Evolutionary conservation across 2,113 vertebrate genomes (phyloP), one percentile per base, ranked within the genome.

Genomic region (Bufo gargarizans): DNA sequence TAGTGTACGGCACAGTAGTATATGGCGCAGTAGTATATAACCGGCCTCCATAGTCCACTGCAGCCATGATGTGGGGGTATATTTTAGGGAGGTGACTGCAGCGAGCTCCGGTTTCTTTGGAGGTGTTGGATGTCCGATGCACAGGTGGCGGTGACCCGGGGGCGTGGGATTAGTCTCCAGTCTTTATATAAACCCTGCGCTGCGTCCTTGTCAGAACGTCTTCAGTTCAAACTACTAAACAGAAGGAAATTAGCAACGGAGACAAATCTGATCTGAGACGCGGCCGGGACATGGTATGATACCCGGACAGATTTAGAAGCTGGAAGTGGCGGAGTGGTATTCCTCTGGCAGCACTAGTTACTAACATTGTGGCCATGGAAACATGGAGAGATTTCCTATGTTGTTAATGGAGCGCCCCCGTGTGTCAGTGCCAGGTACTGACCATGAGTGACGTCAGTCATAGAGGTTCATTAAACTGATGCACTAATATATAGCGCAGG

Each of bases 101-200:
- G 16, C 11, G n/a, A 19, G 17, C 5, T 14, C 6, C 9, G 3
- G 17, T 33, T n/a, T 45, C 77, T 80, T 82, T 82, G 33, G 65
- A 72, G 55, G 50, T 59, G 79, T 71, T 88, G 43, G 82, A 88
- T 88, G 86, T 88, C 79, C 82, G 59, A 50, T 43, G 56, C 71
- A 49, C 71, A 76, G 80, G 43, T 82, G 59, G 43, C 7, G 43
- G 43, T 20, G 72, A 16, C 16, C 0, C 16, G 13, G 5, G 43
- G 45, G 43, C 43, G 43, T 43, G 71, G 33, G 16, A 43, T 14
- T 19, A 74, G 71, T 76, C 47, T 50, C 20, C 20, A 50, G 72
- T 76, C 72, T 76, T 76, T 49, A 76, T 76, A 76, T 47, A 72
- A 33, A 49, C 72, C 10, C 45, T 49, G 72, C 72, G 20, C 16